Evolutionary conservation across 2,113 vertebrate species (phyloP).

Genomic region (Paramisgurnus dabryanus): DNA sequence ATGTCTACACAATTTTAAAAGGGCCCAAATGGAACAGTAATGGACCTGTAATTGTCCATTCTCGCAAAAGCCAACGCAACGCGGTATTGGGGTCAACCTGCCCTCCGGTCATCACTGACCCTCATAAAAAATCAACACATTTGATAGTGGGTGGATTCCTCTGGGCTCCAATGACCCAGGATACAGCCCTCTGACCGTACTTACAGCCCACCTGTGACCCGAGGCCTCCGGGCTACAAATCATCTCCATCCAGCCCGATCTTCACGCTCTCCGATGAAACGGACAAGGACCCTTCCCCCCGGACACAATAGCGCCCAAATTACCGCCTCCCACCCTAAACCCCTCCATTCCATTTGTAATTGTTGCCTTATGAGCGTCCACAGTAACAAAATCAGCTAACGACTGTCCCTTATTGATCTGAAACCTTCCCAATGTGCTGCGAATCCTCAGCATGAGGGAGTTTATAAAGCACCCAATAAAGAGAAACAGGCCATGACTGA

Average conservation of each 20-base stretch:
- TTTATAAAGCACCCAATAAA: constrained; percentile 75
- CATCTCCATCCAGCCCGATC: constrained; percentile 59
- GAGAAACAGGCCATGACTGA: constrained; percentile 69
- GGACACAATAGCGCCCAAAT: constrained; percentile 44
- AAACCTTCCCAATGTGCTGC: constrained; percentile 1
- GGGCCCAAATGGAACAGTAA: background rate
- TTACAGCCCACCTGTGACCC: constrained; percentile 61
- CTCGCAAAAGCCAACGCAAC: background rate
- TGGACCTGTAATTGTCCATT: constrained; percentile 31
- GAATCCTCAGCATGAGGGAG: constrained; percentile 21
- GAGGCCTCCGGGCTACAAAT: constrained; percentile 55
- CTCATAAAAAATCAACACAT: constrained; percentile 59
- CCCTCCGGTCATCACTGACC: constrained; percentile 45
- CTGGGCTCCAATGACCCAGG: constrained; percentile 58
- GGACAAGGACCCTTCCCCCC: constrained; percentile 65
- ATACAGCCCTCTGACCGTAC: constrained; percentile 34
- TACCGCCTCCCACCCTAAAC: constrained; percentile 50
- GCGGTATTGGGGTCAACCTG: constrained; percentile 34
- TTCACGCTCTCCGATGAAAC: constrained; percentile 66
- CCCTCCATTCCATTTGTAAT: constrained; percentile 70
- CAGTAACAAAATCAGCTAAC: constrained; percentile 78
- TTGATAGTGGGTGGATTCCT: constrained; percentile 61
- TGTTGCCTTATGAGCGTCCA: constrained; percentile 73
- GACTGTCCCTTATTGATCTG: constrained; percentile 73
- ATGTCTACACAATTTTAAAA: constrained; percentile 1